Evolutionary conservation across 2,113 vertebrate species (phyloP).

Genomic region (Corythaeola cristata): DNA sequence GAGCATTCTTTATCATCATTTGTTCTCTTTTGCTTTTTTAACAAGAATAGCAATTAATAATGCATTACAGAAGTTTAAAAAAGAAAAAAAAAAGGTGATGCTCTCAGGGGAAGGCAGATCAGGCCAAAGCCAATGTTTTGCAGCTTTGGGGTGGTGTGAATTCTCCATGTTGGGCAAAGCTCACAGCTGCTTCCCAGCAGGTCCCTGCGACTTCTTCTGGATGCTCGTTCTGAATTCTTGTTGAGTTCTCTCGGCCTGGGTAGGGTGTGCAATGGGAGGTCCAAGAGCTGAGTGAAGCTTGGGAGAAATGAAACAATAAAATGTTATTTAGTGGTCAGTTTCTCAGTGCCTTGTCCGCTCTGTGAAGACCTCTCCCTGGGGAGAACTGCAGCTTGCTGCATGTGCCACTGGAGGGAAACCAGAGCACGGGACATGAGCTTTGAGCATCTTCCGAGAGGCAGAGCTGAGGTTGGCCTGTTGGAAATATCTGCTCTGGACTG

Average conservation of each 20-base stretch:
- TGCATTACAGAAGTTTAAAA: not conserved
- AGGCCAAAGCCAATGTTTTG: no score
- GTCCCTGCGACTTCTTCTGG: not conserved
- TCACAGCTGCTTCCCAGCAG: accelerated
- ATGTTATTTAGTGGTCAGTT: accelerated
- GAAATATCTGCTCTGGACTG: accelerated
- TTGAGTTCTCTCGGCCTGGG: accelerated
- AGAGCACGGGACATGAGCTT: not conserved
- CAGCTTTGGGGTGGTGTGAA: not conserved
- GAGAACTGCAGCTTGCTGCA: not conserved
- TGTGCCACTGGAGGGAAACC: constrained; percentile 40
- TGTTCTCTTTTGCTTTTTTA: not conserved
- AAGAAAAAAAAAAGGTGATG: no score
- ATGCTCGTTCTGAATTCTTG: accelerated
- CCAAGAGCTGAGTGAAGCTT: not conserved
- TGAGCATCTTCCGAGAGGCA: accelerated
- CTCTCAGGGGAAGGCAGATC: not conserved
- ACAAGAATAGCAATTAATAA: not conserved
- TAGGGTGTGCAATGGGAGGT: not conserved
- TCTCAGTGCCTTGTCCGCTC: not conserved
- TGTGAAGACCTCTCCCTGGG: not conserved
- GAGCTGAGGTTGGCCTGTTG: not conserved
- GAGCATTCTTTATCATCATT: not conserved
- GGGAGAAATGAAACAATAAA: not conserved
- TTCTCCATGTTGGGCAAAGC: not conserved